Evolutionary conservation across 2,797 vertebrate genomes (phyloP), one percentile per base, ranked within the genome.

Genomic region (Carduelis carduelis): DNA sequence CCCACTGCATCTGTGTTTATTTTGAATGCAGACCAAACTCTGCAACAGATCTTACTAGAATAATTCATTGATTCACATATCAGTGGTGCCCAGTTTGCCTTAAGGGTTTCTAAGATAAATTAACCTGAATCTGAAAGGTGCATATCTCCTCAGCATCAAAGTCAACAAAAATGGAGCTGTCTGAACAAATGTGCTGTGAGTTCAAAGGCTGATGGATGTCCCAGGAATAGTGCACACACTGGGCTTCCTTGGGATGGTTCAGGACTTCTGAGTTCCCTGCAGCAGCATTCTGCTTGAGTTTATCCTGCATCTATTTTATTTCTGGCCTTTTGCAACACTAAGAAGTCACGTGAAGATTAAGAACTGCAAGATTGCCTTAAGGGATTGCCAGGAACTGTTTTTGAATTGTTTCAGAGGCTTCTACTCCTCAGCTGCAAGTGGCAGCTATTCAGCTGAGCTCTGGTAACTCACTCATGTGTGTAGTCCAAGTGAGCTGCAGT

Each of bases 1-100:
- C 23, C 53, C 9, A 12, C 26, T 74, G 23, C 18, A 65, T 50
- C 78, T 22, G 6, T 59, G 41, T 71, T 85, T 89, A 44, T 82
- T 94, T 91, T 87, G 69, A 85, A 75, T 15, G 11, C 26, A 96
- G 79, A 92, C 32, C 69, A 55, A 88, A 61, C 16, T 68, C 64
- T 81, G 27, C 43, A 80, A 57, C 3, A 71, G 49, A 43, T 75
- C n/a, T 55, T 77, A 55, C 28, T 28, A 57, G 64, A 71, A 80
- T 19, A 52, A 87, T 50, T 84, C 18, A 68, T 27, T 44, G 30
- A 55, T 87, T 93, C 63, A 56, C 53, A 7, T 17, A 81, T 9
- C 32, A 47, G 20, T 34, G 57, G 26, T 56, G 44, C n/a, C 59
- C 81, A 69, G 63, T 55, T 91, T 15, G 8, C 22, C 56, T 85